phyloP scores from a whole-genome alignment of 2,113 vertebrate species.

The Polyodon spathula region DNA sequence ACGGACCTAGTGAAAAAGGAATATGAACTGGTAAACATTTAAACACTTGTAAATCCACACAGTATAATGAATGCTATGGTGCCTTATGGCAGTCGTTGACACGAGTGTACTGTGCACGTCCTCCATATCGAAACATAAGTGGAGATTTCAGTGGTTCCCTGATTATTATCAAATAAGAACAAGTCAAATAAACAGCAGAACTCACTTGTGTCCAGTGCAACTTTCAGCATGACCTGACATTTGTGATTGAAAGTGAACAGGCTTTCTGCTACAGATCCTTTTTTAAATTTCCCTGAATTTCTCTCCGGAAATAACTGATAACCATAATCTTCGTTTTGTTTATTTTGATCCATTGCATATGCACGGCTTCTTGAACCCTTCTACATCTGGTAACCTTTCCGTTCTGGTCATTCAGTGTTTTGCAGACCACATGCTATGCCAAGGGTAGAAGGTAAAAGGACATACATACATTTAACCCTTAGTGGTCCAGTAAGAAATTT shows the following conservation, averaged over 20 bases:
- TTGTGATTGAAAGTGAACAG: slow-evolving; percentile 59
- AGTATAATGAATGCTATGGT: background rate
- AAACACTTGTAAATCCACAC: background rate
- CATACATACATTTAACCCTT: background rate
- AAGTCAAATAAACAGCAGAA: background rate
- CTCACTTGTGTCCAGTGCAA: slow-evolving; percentile 77
- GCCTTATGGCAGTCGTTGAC: background rate
- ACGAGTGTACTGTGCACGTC: too few relatives aligned
- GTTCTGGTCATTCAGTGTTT: slow-evolving; percentile 9
- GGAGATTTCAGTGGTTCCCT: too few relatives aligned
- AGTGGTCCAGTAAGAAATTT: background rate
- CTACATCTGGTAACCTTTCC: background rate
- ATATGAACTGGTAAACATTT: slow-evolving; percentile 10
- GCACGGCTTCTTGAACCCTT: background rate
- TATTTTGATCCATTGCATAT: slow-evolving; percentile 34
- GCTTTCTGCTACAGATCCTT: slow-evolving; percentile 37
- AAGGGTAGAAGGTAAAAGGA: slow-evolving; percentile 4
- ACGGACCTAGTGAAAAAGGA: slow-evolving; percentile 62
- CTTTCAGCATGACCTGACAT: slow-evolving; percentile 72
- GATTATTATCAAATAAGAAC: background rate
- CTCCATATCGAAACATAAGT: too few relatives aligned
- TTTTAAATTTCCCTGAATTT: slow-evolving; percentile 22
- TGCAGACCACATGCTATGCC: slow-evolving; percentile 3
- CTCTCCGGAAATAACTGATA: slow-evolving; percentile 65
- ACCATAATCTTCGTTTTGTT: slow-evolving; percentile 46